Conservation (phyloP, 92 coral and sea anemone genomes). For the Paragorgia papillata region DNA sequence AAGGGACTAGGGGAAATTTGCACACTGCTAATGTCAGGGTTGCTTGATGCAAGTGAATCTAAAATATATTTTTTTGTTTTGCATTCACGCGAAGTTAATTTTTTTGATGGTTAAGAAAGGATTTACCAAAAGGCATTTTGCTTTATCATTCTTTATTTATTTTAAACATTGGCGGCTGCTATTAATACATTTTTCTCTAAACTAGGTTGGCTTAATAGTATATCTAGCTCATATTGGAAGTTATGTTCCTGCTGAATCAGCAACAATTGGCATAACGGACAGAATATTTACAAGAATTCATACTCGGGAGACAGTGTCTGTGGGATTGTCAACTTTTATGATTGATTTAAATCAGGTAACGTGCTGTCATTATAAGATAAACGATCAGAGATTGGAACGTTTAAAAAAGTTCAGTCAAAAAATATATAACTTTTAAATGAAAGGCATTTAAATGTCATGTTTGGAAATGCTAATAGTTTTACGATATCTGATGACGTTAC, state of each 20-base stretch:
- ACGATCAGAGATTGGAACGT: no score
- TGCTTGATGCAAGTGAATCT: no score
- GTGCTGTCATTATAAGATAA: background rate
- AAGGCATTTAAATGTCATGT: no score
- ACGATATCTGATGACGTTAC: no score
- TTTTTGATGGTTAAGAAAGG: no score
- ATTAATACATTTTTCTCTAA: background rate
- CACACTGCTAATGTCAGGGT: no score
- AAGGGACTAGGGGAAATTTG: no score
- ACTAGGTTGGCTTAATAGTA: constrained; percentile 87
- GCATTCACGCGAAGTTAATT: no score
- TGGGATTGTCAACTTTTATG: constrained; percentile 95
- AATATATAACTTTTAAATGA: no score
- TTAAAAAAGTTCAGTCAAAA: no score
- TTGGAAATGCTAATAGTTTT: no score
- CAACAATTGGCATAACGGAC: constrained; percentile 84
- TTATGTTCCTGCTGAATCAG: constrained; percentile 95
- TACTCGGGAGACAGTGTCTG: constrained; percentile 93
- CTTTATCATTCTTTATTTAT: background rate
- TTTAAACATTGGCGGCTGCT: background rate
- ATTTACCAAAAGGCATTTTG: background rate
- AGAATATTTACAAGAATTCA: constrained; percentile 96
- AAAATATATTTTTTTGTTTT: no score
- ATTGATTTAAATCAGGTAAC: constrained; percentile 93
- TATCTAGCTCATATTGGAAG: constrained; percentile 97